phyloP scores from a whole-genome alignment of 2,797 vertebrate genomes.

The Iguana delicatissima region DNA sequence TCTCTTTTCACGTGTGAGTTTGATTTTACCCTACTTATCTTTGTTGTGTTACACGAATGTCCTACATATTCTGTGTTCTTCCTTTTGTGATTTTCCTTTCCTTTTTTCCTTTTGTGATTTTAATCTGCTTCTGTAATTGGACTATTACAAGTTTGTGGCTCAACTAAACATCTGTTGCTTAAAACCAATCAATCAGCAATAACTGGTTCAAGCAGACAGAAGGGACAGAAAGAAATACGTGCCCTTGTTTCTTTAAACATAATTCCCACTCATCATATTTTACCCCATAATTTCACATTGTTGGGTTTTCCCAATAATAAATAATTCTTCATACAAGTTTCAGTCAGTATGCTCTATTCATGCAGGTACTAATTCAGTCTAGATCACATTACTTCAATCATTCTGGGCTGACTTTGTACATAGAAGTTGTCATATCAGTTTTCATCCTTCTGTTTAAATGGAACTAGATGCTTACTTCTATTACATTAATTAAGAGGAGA shows the following conservation, averaged over 20 bases:
- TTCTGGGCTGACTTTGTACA: neutral
- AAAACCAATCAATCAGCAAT: neutral
- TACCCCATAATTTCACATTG: neutral
- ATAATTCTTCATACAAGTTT: neutral
- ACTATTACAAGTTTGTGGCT: neutral
- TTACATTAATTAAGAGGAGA: constrained; percentile 2
- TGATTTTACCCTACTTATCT: too few relatives aligned
- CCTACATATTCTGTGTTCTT: neutral
- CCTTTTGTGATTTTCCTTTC: neutral
- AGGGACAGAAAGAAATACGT: too few relatives aligned
- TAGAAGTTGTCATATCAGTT: neutral
- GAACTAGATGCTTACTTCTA: neutral
- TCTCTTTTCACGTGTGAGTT: neutral
- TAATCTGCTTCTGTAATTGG: neutral
- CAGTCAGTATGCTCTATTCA: neutral
- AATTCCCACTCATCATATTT: neutral
- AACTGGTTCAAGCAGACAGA: neutral
- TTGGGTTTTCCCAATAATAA: neutral
- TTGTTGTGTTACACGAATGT: neutral
- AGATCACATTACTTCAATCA: neutral
- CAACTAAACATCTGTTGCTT: neutral
- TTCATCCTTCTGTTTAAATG: neutral
- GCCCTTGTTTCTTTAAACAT: neutral
- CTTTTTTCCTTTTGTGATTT: neutral
- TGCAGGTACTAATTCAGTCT: neutral